A percentile compares a stretch with the other conserved stretches of the same genome.
Evolutionary conservation across 2,113 vertebrate genomes (phyloP).

Genomic region (Scytalopus superciliaris): DNA sequence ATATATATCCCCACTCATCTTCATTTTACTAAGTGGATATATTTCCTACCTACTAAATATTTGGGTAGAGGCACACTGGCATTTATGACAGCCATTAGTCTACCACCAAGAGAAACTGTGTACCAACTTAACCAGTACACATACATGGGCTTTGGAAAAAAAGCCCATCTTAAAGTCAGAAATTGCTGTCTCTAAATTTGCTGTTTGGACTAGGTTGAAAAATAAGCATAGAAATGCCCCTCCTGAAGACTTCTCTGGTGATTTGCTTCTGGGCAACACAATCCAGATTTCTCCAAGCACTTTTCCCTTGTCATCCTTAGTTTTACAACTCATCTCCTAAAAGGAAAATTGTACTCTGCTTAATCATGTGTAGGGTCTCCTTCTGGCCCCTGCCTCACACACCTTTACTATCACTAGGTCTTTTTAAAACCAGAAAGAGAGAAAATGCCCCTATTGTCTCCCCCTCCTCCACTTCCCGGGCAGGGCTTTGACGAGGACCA

Average conservation of each 20-base stretch:
- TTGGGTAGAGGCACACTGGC: background rate
- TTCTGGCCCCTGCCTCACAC: fast-evolving
- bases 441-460: fast-evolving
- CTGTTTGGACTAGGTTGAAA: background rate
- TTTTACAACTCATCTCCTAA: background rate
- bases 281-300: background rate
- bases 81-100: background rate
- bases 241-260: background rate
- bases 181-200: background rate
- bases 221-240: background rate
- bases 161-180: background rate
- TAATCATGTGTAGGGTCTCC: no score
- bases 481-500: background rate
- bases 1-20: background rate
- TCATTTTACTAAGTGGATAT: background rate
- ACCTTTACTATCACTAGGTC: no score
- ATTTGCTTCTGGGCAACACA: background rate
- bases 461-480: fast-evolving
- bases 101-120: fast-evolving
- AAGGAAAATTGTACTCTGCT: background rate
- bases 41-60: background rate
- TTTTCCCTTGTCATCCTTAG: background rate
- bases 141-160: background rate
- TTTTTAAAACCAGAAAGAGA: background rate
- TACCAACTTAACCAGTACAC: background rate